Conservation (phyloP, 1,140 invertebrate genomes). For the Brachionus plicatilis region DNA sequence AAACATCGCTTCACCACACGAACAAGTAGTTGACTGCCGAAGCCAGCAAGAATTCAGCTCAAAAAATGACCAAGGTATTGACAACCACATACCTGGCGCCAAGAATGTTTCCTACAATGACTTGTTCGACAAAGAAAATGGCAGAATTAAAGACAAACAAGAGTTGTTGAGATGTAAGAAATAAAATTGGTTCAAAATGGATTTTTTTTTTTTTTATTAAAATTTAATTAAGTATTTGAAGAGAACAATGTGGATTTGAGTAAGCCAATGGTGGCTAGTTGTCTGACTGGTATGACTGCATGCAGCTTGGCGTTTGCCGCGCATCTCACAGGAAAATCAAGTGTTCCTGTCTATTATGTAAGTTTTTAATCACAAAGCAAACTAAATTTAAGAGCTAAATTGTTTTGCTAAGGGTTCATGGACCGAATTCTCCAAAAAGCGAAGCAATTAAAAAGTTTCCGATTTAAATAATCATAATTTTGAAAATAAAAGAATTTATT, state of each 20-base stretch:
- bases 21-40: conserved; percentile 18
- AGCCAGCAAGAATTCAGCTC: not conserved
- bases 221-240: conserved; percentile 17
- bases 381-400: not conserved
- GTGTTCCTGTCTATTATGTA: conserved; percentile 18
- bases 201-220: not conserved
- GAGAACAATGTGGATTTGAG: not conserved
- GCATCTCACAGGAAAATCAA: not conserved
- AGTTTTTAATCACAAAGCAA: not conserved
- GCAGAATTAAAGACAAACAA: not conserved
- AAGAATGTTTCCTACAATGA: conserved; percentile 26
- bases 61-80: not conserved
- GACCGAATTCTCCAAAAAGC: conserved; percentile 19
- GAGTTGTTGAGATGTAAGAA: not conserved
- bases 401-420: conserved; percentile 29
- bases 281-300: conserved; percentile 40
- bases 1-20: not conserved
- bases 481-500: conserved; percentile 10
- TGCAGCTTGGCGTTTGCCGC: conserved; percentile 17
- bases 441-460: not conserved
- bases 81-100: not conserved
- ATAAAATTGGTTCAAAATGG: not conserved
- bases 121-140: conserved; percentile 27
- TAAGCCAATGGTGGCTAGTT: not conserved
- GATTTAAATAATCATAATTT: not conserved